These are phyloP conservation scores for Oeneis ivallda DNA, from an alignment of 2,888 invertebrate species.

Conservation along the genomic window DNA sequence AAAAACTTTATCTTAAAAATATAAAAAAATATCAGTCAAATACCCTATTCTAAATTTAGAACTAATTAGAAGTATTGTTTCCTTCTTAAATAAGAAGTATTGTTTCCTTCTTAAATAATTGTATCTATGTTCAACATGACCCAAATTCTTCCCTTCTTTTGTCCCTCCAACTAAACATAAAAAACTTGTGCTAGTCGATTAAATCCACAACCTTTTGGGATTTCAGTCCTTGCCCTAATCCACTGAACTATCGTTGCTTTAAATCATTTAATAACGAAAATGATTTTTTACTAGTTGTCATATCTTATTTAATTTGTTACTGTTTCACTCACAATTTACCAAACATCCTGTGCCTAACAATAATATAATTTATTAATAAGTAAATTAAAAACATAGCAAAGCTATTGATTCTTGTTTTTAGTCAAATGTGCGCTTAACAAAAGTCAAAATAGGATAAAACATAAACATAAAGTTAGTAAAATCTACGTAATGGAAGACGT, in stretches of 20 bases:
- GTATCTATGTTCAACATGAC: too few relatives aligned
- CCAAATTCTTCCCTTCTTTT: too few relatives aligned
- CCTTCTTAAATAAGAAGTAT: too few relatives aligned
- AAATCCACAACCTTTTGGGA: background rate
- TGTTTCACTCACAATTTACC: background rate
- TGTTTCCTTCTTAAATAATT: too few relatives aligned
- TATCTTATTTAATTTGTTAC: background rate
- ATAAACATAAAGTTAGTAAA: conserved; percentile 52
- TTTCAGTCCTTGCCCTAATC: background rate
- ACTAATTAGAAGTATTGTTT: too few relatives aligned
- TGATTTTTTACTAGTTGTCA: background rate
- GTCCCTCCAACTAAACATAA: too few relatives aligned
- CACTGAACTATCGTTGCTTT: background rate
- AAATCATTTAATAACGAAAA: background rate
- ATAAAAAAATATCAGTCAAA: too few relatives aligned
- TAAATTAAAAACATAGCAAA: conserved; percentile 57
- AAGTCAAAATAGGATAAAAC: conserved; percentile 49
- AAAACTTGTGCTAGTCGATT: too few relatives aligned
- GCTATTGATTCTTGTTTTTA: conserved; percentile 60
- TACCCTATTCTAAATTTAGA: too few relatives aligned
- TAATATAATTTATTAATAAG: conserved; percentile 6
- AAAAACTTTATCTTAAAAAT: too few relatives aligned
- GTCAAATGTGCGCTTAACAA: conserved; percentile 67
- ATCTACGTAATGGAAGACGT: conserved; percentile 65
- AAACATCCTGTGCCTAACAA: conserved; percentile 11